phyloP scores from a whole-genome alignment of 2,797 vertebrate genomes.

The Artibeus jamaicensis region DNA sequence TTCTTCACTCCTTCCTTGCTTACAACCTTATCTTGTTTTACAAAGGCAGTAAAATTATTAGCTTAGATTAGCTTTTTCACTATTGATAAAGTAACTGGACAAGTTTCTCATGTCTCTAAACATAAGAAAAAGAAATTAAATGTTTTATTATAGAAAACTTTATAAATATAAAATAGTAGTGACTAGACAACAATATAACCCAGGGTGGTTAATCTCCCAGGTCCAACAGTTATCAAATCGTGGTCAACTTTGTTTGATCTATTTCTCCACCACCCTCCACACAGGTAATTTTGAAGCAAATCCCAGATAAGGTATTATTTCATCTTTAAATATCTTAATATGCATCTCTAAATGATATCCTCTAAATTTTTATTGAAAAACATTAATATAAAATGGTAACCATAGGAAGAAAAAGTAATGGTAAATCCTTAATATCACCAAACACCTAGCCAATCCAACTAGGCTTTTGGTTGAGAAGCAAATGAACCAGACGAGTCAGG shows the following conservation, averaged over 20 bases:
- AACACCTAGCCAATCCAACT: background rate
- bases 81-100: background rate
- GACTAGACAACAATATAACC: background rate
- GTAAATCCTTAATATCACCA: background rate
- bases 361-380: background rate
- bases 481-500: background rate
- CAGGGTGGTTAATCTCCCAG: background rate
- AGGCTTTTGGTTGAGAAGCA: background rate
- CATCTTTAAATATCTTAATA: background rate
- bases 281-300: conserved; percentile 7
- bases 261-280: background rate
- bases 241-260: background rate
- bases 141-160: background rate
- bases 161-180: background rate
- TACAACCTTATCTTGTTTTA: background rate
- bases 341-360: background rate
- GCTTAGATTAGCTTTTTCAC: background rate
- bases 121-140: background rate
- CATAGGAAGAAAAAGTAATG: background rate
- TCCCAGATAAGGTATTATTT: background rate
- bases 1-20: background rate
- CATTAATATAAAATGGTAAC: background rate
- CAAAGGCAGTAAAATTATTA: background rate
- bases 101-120: background rate
- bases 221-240: background rate